Evolutionary conservation across 2,113 vertebrate species (phyloP), one percentile per base, ranked within the genome.

Genomic region (Chaetorhynchus papuensis): DNA sequence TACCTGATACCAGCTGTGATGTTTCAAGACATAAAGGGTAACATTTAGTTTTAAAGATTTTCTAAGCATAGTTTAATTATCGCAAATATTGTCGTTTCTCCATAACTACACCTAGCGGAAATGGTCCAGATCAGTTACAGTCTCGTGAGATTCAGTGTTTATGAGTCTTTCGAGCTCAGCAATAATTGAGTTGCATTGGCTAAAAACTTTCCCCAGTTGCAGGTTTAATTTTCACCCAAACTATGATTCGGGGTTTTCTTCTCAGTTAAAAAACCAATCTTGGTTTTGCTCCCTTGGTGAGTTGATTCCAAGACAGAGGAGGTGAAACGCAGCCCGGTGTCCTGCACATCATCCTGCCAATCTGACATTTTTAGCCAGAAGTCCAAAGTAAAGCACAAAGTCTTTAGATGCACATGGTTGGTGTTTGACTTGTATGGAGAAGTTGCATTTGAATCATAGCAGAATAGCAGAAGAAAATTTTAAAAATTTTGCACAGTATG

Each of bases 1-100:
- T 98, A 98, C 97, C 98, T 98, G 98, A 98, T 98, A 98, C 98
- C 98, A 98, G 98, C 98, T 98, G 98, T 98, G 97, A 98, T 97
- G 98, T 98, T 98, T 98, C 97, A 97, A 98, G 97, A 98, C 98
- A 97, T 97, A 98, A 98, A 98, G 98, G 98, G 97, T 98, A 97
- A 98, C 94, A 97, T 98, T 98, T 98, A 98, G 97, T 98, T 98
- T 98, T 90, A 95, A 97, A 98, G 96, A 69, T 97, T 98, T 98
- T 97, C 97, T 98, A 97, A 97, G 95, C 98, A 97, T 98, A 97
- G 97, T 98, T 98, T 98, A 98, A 98, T 98, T 98, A 97, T 97
- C 97, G 97, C 97, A 94, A 97, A 98, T 98, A 97, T 80, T 97
- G 97, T 98, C 92, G 97, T 98, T 98, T 98, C 97, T 98, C 97